These are phyloP conservation scores for Tridacna crocea DNA, from an alignment of 2,888 invertebrate genomes.

Conservation along the genomic window DNA sequence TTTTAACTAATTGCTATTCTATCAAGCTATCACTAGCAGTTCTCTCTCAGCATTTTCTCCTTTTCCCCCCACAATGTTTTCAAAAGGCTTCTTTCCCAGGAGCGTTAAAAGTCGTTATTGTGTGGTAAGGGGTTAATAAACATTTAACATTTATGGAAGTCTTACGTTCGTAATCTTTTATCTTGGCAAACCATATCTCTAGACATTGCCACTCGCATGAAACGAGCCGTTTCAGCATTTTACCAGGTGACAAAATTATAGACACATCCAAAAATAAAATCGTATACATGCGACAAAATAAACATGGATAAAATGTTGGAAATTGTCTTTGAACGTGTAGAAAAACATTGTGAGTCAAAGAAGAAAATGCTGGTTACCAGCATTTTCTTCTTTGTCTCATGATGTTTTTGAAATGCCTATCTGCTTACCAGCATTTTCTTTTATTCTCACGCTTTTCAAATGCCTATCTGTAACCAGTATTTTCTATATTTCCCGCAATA, in stretches of 20 bases:
- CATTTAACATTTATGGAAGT: no score
- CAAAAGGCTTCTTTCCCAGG: no score
- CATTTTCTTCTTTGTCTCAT: background rate
- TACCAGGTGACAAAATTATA: background rate
- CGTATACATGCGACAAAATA: background rate
- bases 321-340: background rate
- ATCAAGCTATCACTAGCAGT: no score
- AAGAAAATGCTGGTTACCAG: background rate
- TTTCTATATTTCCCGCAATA: background rate
- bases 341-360: background rate
- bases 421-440: background rate
- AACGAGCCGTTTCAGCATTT: no score
- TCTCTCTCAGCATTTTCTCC: no score
- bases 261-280: background rate
- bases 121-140: no score
- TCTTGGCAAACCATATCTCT: no score
- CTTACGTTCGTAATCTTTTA: background rate
- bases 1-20: no score
- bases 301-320: background rate
- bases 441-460: no score
- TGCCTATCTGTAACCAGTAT: background rate
- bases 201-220: no score
- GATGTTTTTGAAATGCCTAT: background rate
- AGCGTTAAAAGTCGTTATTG: no score
- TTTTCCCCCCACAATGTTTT: no score